Evolutionary conservation across 2,888 invertebrate genomes (phyloP), one percentile per base, ranked within the genome.

Genomic region (Rhopalosiphum nymphaeae): DNA sequence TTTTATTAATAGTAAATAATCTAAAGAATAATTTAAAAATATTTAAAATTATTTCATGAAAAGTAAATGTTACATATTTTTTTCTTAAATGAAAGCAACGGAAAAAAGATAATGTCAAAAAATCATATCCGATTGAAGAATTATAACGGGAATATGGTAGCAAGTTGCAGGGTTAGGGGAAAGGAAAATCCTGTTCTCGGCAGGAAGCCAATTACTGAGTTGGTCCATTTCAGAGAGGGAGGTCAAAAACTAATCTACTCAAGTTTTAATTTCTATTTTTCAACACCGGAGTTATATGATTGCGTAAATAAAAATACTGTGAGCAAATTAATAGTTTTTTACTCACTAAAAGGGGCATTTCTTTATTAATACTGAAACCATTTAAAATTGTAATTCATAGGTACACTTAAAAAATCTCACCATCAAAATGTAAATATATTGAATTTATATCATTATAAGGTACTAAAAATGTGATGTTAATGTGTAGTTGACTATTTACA

Each of bases 121-220:
- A 91, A 42, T 91, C 84, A 85, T 56, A 57, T 86, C 44, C 21
- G 44, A 90, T 46, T 61, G n/a, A 61, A 67, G 46, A 90, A 90
- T 90, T 29, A 90, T 67, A 90, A 89, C 44, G 42, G 44, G 16
- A 89, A 89, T 44, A 42, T n/a, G 16, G n/a, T 21, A 1, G 61
- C 0, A 11, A 67, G 26, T 84, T 10, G 25, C 9, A 57, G 46
- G 3, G 56, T 46, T 4, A 26, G 25, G 25, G 36, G 7, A 91
- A 85, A 91, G 56, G 78, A 44, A 78, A 88, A 67, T 84, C 25
- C 46, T n/a, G 11, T 13, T 57, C 84, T 56, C 84, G 56, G 56
- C 89, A 42, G 84, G 56, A 84, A 93, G 92, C 92, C 92, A 93
- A 93, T 93, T 88, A 92, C 89, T 21, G 56, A 49, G 49, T 42